phyloP scores from a whole-genome alignment of 2,113 vertebrate species.

The Phalacrocorax pelagicus region DNA sequence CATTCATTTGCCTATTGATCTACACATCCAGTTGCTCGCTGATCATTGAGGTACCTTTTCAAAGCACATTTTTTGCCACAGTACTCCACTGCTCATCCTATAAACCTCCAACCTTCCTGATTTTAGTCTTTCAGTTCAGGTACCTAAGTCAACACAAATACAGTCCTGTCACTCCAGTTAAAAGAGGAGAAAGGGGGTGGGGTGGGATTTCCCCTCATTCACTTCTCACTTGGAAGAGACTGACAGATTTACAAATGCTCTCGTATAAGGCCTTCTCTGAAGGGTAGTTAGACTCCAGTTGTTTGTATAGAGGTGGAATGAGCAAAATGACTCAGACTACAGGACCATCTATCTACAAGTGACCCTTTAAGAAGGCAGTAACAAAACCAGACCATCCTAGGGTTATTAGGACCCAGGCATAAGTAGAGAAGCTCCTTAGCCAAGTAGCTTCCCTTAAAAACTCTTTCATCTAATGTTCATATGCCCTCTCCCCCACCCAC shows the following conservation, averaged over 20 bases:
- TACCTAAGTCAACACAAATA: too few species aligned
- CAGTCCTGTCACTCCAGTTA: not conserved
- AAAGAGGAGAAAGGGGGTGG: not conserved
- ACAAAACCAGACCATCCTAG: not conserved
- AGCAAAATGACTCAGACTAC: not conserved
- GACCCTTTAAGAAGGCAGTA: not conserved
- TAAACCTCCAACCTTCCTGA: not conserved
- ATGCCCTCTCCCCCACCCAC: not conserved
- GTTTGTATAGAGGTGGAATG: not conserved
- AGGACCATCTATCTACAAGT: not conserved
- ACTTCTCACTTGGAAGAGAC: not conserved
- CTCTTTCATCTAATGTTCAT: not conserved
- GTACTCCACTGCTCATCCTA: not conserved
- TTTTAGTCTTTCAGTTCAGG: not conserved
- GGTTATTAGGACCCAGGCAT: not conserved
- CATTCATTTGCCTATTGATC: not conserved
- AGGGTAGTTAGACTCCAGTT: not conserved
- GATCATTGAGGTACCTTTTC: not conserved
- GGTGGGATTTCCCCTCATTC: not conserved
- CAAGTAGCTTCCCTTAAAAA: not conserved
- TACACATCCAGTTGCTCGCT: not conserved
- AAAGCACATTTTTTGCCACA: not conserved
- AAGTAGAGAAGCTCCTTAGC: not conserved
- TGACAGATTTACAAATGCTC: not conserved
- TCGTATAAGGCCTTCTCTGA: not conserved